Conservation (phyloP, 2,113 vertebrate genomes). For the Cavia aperea region DNA sequence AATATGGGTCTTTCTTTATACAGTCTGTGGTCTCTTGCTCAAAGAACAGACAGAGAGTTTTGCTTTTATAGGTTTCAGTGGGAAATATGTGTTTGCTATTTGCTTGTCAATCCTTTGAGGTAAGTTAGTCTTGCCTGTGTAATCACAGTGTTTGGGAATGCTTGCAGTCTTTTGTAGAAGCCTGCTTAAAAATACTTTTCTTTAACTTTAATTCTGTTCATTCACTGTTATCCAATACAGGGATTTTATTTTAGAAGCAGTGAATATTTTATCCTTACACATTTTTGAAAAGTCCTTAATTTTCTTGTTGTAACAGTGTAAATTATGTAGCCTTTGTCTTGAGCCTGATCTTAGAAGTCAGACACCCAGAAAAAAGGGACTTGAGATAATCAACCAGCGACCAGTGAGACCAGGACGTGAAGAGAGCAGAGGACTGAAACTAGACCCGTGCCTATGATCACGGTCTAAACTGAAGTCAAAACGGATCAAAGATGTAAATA, state of each 20-base stretch:
- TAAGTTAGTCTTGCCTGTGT: not conserved
- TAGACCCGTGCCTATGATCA: too few species aligned
- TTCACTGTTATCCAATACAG: not conserved
- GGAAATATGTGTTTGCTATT: not conserved
- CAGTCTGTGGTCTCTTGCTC: not conserved
- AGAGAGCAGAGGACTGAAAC: not conserved
- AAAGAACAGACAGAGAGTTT: not conserved
- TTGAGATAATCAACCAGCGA: not conserved
- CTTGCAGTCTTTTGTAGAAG: not conserved
- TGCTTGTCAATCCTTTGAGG: not conserved
- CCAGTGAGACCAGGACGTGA: not conserved
- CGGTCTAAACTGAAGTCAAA: too few species aligned
- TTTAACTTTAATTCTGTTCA: not conserved
- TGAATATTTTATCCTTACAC: not conserved
- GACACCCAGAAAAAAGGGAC: not conserved
- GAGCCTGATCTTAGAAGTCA: not conserved
- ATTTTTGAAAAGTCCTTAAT: not conserved
- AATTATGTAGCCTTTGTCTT: not conserved
- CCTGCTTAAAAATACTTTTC: not conserved
- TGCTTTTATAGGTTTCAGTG: not conserved
- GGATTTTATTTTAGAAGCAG: not conserved
- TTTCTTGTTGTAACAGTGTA: not conserved
- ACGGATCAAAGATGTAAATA: too few species aligned
- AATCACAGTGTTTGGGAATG: not conserved
- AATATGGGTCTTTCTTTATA: not conserved